These are phyloP conservation scores for Verasper variegatus DNA, from an alignment of 2,113 vertebrate genomes.

Conservation along the genomic window DNA sequence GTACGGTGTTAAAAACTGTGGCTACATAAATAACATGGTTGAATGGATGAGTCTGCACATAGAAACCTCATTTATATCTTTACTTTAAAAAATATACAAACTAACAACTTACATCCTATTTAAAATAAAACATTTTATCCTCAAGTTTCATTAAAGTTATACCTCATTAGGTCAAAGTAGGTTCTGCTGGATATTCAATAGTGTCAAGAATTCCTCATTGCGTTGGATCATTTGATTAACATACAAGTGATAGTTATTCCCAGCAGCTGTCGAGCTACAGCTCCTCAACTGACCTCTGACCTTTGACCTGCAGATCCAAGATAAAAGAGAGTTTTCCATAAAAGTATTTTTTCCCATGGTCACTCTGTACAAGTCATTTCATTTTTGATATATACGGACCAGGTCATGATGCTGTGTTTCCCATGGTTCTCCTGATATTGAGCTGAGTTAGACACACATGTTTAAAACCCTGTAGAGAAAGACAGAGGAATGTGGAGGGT, in stretches of 20 bases:
- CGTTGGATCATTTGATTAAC: no score
- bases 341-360: constrained; percentile 33
- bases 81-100: no score
- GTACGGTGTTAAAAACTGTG: no score
- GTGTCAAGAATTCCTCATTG: no score
- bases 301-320: not conserved
- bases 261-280: not conserved
- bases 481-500: not conserved
- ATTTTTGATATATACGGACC: not conserved
- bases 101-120: no score
- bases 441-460: no score
- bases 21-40: no score
- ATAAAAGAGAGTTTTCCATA: not conserved
- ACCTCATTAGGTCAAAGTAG: not conserved
- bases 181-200: no score
- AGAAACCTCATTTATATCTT: no score
- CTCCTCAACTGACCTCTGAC: not conserved
- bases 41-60: no score
- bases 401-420: not conserved
- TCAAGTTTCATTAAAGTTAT: not conserved
- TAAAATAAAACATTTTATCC: no score
- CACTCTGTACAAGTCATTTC: not conserved
- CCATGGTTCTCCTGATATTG: not conserved
- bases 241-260: not conserved
- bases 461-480: no score